Evolutionary conservation across 2,888 invertebrate genomes (phyloP).

Genomic region (Drosophila ustulata): DNA sequence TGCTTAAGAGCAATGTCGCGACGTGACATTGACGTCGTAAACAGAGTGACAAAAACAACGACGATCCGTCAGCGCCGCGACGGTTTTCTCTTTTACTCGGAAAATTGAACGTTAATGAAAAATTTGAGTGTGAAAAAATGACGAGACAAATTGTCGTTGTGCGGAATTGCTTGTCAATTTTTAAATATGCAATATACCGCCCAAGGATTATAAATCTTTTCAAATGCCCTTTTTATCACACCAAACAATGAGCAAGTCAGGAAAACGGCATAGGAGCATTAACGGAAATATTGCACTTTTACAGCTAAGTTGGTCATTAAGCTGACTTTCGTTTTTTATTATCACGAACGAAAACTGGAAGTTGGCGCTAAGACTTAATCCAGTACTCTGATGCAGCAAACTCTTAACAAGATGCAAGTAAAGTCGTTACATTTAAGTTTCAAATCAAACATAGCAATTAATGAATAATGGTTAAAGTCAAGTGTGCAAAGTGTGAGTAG

Average conservation of each 20-base stretch:
- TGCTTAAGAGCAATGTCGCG: slow-evolving; percentile 40
- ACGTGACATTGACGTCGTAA: slow-evolving; percentile 51
- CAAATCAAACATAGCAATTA: not conserved
- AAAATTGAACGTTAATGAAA: slow-evolving; percentile 51
- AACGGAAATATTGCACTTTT: slow-evolving; percentile 29
- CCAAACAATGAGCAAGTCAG: slow-evolving; percentile 22
- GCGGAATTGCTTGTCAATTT: slow-evolving; percentile 49
- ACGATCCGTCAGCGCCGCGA: slow-evolving; percentile 23
- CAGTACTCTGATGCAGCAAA: not conserved
- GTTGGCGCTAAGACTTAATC: not conserved
- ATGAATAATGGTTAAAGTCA: not conserved
- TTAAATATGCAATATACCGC: slow-evolving; percentile 5
- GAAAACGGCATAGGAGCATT: slow-evolving; percentile 4
- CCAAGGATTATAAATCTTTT: slow-evolving; percentile 25
- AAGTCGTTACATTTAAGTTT: not conserved
- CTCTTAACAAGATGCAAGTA: not conserved
- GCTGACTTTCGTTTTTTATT: slow-evolving; percentile 47
- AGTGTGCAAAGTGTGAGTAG: not conserved
- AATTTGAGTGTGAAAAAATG: slow-evolving; percentile 32
- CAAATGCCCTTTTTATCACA: slow-evolving; percentile 38
- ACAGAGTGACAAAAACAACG: slow-evolving; percentile 45
- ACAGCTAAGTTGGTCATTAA: slow-evolving; percentile 20
- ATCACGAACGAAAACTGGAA: slow-evolving; percentile 8
- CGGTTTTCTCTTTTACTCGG: slow-evolving; percentile 53
- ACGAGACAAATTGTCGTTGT: slow-evolving; percentile 26